Base-by-base conservation (phyloP, 2,888 invertebrate species). In the Chesias legatella region DNA sequence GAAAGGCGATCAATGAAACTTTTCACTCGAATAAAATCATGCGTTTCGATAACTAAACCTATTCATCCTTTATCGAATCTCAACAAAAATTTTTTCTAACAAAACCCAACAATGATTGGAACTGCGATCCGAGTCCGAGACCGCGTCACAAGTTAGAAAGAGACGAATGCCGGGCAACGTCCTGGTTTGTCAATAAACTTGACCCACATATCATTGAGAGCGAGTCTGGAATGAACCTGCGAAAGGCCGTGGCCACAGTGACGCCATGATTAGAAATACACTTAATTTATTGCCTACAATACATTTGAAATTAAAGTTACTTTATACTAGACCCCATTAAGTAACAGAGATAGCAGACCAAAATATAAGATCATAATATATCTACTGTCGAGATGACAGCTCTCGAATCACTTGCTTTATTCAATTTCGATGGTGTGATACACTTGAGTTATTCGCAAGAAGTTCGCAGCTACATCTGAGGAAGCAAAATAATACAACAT, bases 141-240 rank as follows among this genome's bases (percentile, higher is more conserved):
- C 39, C 43, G 31, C 27, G 29, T 32, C 32, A 55, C 47, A 30
- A 7, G 60, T 9, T 24, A 33, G 66, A 71, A 29, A 10, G 56
- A 42, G 69, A 66, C 31, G 35, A 37, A 27, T 50, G 40, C 56
- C 72, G 81, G 81, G 79, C 84, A 85, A 84, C 62, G 85, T 82
- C 84, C 86, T 82, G 81, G 76, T 83, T 84, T 81, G 82, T 83
- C 82, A 85, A 85, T 83, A 85, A 86, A 85, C 85, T 84, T 86
- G 86, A 86, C 86, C 86, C 67, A 84, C 78, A 78, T 86, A 76
- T 80, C 81, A 83, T 84, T 81, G 79, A 82, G 73, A 73, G 71
- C 71, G 73, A 71, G 73, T 60, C 70, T 69, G 61, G 58, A 67
- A 68, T 74, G 77, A 70, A 68, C 60, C 68, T 49, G 38, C 37